Evolutionary conservation across 2,888 invertebrate genomes (phyloP).

Genomic region (Neoascia interrupta): DNA sequence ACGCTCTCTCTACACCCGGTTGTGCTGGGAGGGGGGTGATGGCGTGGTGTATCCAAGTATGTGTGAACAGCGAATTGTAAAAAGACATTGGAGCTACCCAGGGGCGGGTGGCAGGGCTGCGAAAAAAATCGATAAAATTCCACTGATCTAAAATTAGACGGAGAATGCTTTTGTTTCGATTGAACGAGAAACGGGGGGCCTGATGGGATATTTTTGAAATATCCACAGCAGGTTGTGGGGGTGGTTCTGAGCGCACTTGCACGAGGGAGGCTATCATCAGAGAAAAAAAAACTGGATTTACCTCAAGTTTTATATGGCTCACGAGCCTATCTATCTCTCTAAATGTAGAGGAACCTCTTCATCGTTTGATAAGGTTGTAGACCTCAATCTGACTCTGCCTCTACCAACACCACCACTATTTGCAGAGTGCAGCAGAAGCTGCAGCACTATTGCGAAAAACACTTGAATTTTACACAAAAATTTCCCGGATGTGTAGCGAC

Average conservation of each 20-base stretch:
- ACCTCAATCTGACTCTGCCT: conserved; percentile 46
- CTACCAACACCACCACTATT: conserved; percentile 8
- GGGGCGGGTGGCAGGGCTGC: background rate
- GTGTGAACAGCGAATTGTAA: conserved; percentile 29
- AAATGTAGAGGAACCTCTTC: conserved; percentile 27
- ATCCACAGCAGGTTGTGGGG: conserved; percentile 23
- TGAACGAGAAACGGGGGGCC: conserved; percentile 42
- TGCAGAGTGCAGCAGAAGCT: background rate
- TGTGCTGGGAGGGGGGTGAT: conserved; percentile 19
- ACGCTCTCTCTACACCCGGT: conserved; percentile 1
- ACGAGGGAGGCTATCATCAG: background rate
- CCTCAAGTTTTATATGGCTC: conserved; percentile 7
- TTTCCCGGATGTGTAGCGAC: conserved; percentile 30
- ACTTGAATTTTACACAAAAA: conserved; percentile 43
- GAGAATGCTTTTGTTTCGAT: conserved; percentile 66
- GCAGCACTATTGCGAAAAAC: conserved; percentile 35
- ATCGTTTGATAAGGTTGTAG: conserved; percentile 52
- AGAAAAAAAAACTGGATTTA: conserved; percentile 4
- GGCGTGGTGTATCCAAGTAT: conserved; percentile 46
- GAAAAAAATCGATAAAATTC: conserved; percentile 73
- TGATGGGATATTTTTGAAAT: conserved; percentile 62
- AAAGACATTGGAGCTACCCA: background rate
- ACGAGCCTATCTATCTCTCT: background rate
- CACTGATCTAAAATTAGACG: conserved; percentile 78
- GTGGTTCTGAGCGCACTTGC: conserved; percentile 1